A percentile compares a stretch with the other conserved stretches of the same genome.
These are phyloP conservation scores for Cassiopea andromeda DNA, from an alignment of 30 jellyfish, hydroid and myxozoan species.

Conservation along the genomic window DNA sequence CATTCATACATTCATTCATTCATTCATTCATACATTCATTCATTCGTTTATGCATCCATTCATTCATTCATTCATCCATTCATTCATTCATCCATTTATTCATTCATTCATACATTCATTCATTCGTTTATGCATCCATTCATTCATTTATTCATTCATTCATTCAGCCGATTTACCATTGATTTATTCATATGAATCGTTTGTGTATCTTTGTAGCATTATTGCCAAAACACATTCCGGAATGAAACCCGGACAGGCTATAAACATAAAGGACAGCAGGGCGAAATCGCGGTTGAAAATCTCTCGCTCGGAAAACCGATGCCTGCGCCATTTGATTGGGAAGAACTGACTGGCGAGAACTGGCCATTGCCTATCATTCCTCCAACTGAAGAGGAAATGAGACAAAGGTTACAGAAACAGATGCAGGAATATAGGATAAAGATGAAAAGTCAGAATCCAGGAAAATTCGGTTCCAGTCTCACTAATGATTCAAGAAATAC, in stretches of 20 bases:
- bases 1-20: background rate
- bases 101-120: too few relatives aligned
- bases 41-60: background rate
- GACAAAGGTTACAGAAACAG: slow-evolving; percentile 6
- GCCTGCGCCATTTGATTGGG: slow-evolving; percentile 64
- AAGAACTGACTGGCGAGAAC: slow-evolving; percentile 30
- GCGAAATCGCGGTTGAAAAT: slow-evolving; percentile 29
- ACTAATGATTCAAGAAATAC: background rate
- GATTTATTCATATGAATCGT: background rate
- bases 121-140: background rate
- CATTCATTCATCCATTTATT: too few relatives aligned
- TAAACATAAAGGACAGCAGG: slow-evolving; percentile 4
- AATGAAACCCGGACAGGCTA: slow-evolving; percentile 29
- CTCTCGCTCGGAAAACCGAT: slow-evolving; percentile 22
- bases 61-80: too few relatives aligned
- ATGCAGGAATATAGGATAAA: slow-evolving; percentile 8
- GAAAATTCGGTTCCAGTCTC: slow-evolving; percentile 4
- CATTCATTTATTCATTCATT: background rate
- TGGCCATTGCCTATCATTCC: slow-evolving; percentile 72
- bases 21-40: background rate
- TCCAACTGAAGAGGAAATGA: slow-evolving; percentile 57
- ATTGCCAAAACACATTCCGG: slow-evolving; percentile 30
- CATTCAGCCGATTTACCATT: background rate
- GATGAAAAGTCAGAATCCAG: background rate
- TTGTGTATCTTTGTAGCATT: background rate